Percentiles rank a stretch among this genome's conserved stretches.
Conservation (phyloP, 2,888 invertebrate species). For the Blastobasis lacticolella region DNA sequence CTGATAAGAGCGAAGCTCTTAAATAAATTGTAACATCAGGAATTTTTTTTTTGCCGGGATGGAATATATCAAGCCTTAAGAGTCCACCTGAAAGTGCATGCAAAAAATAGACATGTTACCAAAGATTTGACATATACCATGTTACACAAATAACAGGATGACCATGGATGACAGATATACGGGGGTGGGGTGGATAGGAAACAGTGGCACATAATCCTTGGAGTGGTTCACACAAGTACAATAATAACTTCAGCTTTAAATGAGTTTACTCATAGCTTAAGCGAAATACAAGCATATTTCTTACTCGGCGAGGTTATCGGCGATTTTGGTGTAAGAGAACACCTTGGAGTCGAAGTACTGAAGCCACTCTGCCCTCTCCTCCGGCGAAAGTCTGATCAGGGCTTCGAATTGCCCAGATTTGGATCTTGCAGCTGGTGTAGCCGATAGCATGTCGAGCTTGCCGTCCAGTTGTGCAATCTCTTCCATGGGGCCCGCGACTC, state of each 20-base stretch:
- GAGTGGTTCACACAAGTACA: too few species aligned
- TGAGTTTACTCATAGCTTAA: too few species aligned
- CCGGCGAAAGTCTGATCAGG: conserved; percentile 44
- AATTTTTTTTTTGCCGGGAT: too few species aligned
- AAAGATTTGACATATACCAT: too few species aligned
- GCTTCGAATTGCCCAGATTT: conserved; percentile 41
- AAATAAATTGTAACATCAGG: too few species aligned
- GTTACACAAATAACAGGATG: not conserved
- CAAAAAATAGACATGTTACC: too few species aligned
- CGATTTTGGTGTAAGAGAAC: conserved; percentile 40
- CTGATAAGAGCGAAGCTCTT: not conserved
- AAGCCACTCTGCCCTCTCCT: conserved; percentile 47
- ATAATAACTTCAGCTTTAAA: too few species aligned
- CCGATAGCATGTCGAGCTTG: conserved; percentile 41
- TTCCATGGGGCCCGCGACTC: conserved; percentile 37
- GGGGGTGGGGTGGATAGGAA: not conserved
- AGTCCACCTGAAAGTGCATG: too few species aligned
- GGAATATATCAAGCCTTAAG: too few species aligned
- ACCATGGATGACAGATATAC: not conserved
- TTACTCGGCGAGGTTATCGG: conserved; percentile 55
- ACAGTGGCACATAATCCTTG: too few species aligned
- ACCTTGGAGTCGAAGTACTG: conserved; percentile 37
- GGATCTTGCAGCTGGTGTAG: conserved; percentile 34
- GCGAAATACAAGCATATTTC: conserved; percentile 11
- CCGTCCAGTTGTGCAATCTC: conserved; percentile 38